A percentile compares a stretch with the other conserved stretches of the same genome.
These are phyloP conservation scores for Panagrolaimus sp. DNA, from an alignment of 1,140 invertebrate genomes.

Conservation along the genomic window DNA sequence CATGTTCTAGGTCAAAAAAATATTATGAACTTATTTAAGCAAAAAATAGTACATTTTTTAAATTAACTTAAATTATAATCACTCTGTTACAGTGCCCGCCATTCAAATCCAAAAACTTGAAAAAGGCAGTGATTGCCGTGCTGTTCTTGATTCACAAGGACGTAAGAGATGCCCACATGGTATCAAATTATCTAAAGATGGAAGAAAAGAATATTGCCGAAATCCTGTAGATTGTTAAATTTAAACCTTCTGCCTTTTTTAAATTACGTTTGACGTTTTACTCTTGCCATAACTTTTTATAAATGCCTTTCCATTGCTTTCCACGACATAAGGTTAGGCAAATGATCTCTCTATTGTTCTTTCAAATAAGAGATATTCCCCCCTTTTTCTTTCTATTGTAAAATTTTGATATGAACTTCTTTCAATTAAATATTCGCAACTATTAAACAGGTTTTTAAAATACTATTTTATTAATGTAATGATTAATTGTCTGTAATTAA, in stretches of 20 bases:
- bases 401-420: too few species aligned
- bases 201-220: conserved; percentile 31
- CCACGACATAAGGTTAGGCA: too few species aligned
- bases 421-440: too few species aligned
- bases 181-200: conserved; percentile 23
- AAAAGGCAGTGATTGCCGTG: conserved; percentile 32
- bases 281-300: too few species aligned
- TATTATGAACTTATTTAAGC: background rate
- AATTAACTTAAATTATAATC: background rate
- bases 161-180: conserved; percentile 47
- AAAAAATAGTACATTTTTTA: conserved; percentile 2
- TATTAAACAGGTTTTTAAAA: too few species aligned
- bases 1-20: background rate
- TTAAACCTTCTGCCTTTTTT: background rate
- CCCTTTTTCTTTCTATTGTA: too few species aligned
- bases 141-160: conserved; percentile 41
- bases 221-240: conserved; percentile 32
- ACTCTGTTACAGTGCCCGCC: conserved; percentile 24
- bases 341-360: too few species aligned
- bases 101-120: conserved; percentile 27
- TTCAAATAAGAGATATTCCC: too few species aligned
- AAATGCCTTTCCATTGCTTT: too few species aligned
- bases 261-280: background rate
- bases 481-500: too few species aligned
- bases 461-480: too few species aligned